Evolutionary conservation across 2,113 vertebrate genomes (phyloP).

Genomic region (Elephantulus edwardii): DNA sequence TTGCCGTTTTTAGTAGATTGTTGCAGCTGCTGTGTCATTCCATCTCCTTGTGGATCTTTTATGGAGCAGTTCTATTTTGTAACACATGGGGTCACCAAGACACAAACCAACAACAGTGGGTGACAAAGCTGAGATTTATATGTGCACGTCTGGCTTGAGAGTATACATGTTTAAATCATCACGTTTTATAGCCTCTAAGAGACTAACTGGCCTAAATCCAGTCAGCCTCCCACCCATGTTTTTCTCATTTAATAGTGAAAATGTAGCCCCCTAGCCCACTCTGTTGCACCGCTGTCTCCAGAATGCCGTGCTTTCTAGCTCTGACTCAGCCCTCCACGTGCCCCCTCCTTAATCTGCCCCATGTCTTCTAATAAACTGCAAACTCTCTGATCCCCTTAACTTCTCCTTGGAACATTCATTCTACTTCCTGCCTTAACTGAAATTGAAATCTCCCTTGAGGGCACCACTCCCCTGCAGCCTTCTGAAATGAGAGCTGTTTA

Average conservation of each 20-base stretch:
- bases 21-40: too few relatives aligned
- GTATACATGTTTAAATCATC: background rate
- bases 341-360: background rate
- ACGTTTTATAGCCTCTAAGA: background rate
- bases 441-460: conserved; percentile 39
- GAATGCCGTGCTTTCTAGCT: background rate
- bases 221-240: background rate
- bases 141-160: background rate
- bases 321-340: background rate
- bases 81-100: background rate
- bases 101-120: background rate
- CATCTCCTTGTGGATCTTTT: background rate
- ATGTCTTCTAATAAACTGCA: background rate
- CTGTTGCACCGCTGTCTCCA: background rate
- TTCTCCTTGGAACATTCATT: background rate
- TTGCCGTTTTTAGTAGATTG: too few relatives aligned
- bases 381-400: background rate
- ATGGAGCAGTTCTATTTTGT: background rate
- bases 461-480: background rate
- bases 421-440: background rate
- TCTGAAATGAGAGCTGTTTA: conserved; percentile 55
- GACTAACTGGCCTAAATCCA: background rate
- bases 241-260: background rate
- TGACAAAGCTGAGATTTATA: background rate
- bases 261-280: background rate